Conservation (phyloP, 1,140 invertebrate species). For the Drosophila dunni region DNA sequence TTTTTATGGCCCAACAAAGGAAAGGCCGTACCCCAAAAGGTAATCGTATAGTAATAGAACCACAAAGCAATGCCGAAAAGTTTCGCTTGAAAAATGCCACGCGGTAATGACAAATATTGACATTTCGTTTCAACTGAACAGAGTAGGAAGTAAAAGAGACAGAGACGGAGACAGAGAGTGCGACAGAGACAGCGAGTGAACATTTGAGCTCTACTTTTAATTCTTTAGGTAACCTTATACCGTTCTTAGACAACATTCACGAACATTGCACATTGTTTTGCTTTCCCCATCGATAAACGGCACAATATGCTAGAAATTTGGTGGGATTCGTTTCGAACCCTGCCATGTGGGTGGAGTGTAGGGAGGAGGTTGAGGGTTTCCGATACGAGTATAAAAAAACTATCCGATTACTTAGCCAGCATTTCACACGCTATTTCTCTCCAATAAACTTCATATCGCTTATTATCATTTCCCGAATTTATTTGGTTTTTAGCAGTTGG, state of each 20-base stretch:
- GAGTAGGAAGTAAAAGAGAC: background rate
- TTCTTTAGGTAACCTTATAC: conserved; percentile 49
- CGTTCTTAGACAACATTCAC: conserved; percentile 19
- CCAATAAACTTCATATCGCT: background rate
- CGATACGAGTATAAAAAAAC: conserved; percentile 25
- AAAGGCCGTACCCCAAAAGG: conserved; percentile 42
- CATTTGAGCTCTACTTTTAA: background rate
- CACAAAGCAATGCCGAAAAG: conserved; percentile 58
- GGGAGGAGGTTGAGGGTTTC: background rate
- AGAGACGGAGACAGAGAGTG: background rate
- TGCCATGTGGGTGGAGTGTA: conserved; percentile 4
- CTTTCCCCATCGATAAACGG: conserved; percentile 37
- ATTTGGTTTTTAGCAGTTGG: conserved; percentile 14
- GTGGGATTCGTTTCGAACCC: background rate
- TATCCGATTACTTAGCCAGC: conserved; percentile 50
- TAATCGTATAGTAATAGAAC: conserved; percentile 23
- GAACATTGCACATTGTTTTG: conserved; percentile 34
- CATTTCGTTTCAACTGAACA: conserved; percentile 48
- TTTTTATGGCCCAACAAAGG: conserved; percentile 48
- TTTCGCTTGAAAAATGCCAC: conserved; percentile 73
- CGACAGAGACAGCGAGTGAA: background rate
- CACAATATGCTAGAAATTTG: conserved; percentile 19
- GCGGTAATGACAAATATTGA: conserved; percentile 77
- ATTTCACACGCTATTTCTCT: conserved; percentile 46
- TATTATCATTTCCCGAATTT: conserved; percentile 13